Evolutionary conservation across 2,888 invertebrate genomes (phyloP), one percentile per base, ranked within the genome.

Genomic region (Melanostoma scalare): DNA sequence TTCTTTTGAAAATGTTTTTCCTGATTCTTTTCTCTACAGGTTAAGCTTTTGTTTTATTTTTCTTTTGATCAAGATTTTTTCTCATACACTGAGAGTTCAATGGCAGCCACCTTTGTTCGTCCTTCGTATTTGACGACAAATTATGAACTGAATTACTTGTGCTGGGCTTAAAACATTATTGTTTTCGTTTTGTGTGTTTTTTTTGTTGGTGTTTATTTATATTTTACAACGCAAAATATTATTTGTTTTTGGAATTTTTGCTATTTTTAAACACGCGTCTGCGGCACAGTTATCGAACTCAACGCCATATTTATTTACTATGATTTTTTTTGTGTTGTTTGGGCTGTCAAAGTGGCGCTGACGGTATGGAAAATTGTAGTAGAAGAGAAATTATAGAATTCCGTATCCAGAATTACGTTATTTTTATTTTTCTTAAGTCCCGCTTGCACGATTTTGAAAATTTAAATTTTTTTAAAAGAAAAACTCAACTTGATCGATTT

Each of bases 221-320:
- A 73, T 61, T 72, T 55, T 42, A 9, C 50, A 67, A 77, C 30
- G 48, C 33, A 50, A 65, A 74, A 76, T 48, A 42, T 48, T 46
- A 71, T 48, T 71, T 73, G 44, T 52, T 68, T 61, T 20, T 30
- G 36, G 36, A 4, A n/a, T 38, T 44, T 48, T 63, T 72, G 9
- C 63, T 78, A 65, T 73, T 82, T 82, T 82, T 77, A 82, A 61
- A 73, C 68, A 78, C 55, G 52, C 68, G 82, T 60, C 78, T 78
- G 82, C 82, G 69, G 78, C 44, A 58, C 63, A 60, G 63, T 56
- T 68, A 52, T 73, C 50, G 33, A 55, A 68, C 61, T 38, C 8
- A 82, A 74, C 82, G 82, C 82, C 82, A 82, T 82, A 74, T 69
- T 82, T 78, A 77, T 77, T 77, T 82, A 73, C 78, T 80, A 74